These are phyloP conservation scores for Holothuria scabra DNA, from an alignment of 53 echinoderm and acorn worm genomes.

Conservation along the genomic window DNA sequence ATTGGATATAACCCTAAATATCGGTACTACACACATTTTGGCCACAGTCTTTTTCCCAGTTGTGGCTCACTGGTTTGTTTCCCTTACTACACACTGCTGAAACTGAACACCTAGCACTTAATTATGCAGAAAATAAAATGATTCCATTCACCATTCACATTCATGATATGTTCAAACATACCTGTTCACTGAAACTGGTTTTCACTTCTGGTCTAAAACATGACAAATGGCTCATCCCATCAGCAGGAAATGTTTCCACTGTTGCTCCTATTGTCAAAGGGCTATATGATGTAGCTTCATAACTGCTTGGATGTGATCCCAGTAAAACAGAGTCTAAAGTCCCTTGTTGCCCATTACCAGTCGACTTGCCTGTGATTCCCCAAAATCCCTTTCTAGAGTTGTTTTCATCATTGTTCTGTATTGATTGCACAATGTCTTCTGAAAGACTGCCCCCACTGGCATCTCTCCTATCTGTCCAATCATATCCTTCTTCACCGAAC, in stretches of 20 bases:
- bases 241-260: not conserved
- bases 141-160: too few relatives aligned
- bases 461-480: not conserved
- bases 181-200: slow-evolving; percentile 17
- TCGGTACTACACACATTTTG: too few relatives aligned
- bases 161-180: not conserved
- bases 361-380: not conserved
- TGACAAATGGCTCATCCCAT: slow-evolving; percentile 6
- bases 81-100: too few relatives aligned
- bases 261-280: not conserved
- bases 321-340: not conserved
- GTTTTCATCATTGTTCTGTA: not conserved
- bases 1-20: too few relatives aligned
- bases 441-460: slow-evolving; percentile 30
- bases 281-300: not conserved
- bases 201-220: slow-evolving; percentile 12
- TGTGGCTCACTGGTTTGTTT: too few relatives aligned
- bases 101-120: too few relatives aligned
- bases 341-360: not conserved
- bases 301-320: not conserved
- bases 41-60: too few relatives aligned
- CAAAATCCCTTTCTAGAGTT: not conserved
- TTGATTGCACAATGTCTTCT: slow-evolving; percentile 41
- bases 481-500: not conserved
- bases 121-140: too few relatives aligned